Percentiles rank a stretch among this genome's conserved stretches.
These are phyloP conservation scores for Florisuga fusca DNA, from an alignment of 2,797 vertebrate species.

Conservation along the genomic window DNA sequence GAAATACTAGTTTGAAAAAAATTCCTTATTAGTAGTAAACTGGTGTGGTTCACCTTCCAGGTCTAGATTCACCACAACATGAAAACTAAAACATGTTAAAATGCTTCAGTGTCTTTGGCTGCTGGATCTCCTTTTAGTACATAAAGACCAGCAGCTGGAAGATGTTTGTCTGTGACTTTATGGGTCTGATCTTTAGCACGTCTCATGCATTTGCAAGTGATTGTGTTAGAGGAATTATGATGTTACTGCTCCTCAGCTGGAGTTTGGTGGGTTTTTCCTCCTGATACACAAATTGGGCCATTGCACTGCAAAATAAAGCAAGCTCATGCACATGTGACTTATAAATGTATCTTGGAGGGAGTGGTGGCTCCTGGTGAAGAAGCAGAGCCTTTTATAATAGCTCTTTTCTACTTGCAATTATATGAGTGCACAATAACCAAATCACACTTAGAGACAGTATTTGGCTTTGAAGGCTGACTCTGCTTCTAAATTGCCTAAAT, in stretches of 20 bases:
- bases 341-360: neutral
- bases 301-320: neutral
- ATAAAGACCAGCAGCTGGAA: neutral
- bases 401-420: neutral
- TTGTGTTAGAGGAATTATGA: neutral
- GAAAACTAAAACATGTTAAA: neutral
- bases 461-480: neutral
- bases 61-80: neutral
- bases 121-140: neutral
- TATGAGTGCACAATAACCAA: neutral
- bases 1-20: neutral
- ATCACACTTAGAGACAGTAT: neutral
- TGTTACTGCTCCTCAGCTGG: neutral
- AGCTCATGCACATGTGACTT: rapidly evolving
- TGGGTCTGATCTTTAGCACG: neutral
- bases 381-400: neutral
- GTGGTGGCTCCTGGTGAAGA: neutral
- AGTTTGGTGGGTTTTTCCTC: neutral
- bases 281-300: rapidly evolving
- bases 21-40: neutral
- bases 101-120: neutral
- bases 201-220: neutral
- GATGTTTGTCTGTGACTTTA: neutral
- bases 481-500: neutral
- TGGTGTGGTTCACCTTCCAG: neutral